Conservation (phyloP, 2,113 vertebrate species). For the Eudyptes chrysolophus region DNA sequence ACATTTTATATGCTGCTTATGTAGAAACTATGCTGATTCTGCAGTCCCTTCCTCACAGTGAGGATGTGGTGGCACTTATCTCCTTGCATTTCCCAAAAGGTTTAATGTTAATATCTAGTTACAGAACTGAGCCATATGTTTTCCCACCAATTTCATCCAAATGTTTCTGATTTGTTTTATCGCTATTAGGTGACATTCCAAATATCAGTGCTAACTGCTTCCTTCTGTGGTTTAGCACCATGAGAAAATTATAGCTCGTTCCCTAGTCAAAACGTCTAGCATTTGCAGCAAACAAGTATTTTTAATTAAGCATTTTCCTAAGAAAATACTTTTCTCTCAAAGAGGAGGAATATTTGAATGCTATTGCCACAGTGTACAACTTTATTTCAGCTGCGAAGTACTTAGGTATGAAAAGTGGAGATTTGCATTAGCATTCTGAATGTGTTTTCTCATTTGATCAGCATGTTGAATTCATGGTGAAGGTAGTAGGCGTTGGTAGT, state of each 20-base stretch:
- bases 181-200: slow-evolving; percentile 42
- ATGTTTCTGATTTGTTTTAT: slow-evolving; percentile 59
- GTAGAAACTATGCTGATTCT: slow-evolving; percentile 24
- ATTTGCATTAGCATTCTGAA: not conserved
- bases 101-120: slow-evolving; percentile 6
- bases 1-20: not conserved
- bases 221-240: slow-evolving; percentile 50
- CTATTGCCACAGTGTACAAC: not conserved
- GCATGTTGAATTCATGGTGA: not conserved
- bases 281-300: not conserved
- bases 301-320: slow-evolving; percentile 8
- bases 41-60: not conserved
- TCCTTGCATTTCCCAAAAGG: slow-evolving; percentile 18
- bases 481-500: not conserved
- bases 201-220: slow-evolving; percentile 48
- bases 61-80: slow-evolving; percentile 37
- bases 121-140: slow-evolving; percentile 30
- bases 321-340: not conserved
- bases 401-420: not conserved
- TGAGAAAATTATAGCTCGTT: not conserved
- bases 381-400: not conserved
- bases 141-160: not conserved
- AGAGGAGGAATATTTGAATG: not conserved
- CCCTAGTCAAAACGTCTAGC: not conserved
- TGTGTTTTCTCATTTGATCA: not conserved